Evolutionary conservation across 2,113 vertebrate species (phyloP).

Genomic region (Cynoglossus semilaevis): DNA sequence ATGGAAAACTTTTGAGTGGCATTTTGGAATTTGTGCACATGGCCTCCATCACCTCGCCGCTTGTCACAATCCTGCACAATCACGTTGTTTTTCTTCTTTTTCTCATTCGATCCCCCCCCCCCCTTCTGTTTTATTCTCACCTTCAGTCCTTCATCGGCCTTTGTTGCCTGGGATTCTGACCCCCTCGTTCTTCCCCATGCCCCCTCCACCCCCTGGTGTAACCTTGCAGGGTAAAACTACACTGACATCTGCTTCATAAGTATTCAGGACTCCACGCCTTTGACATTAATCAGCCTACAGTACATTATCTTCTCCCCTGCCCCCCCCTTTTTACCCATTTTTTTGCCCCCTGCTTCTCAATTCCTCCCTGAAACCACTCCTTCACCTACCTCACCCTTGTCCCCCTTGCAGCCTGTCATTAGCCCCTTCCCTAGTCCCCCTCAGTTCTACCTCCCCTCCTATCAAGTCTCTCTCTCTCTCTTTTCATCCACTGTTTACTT

Average conservation of each 20-base stretch:
- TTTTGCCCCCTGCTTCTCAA: slow-evolving; percentile 50
- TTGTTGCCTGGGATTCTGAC: slow-evolving; percentile 18
- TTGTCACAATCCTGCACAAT: slow-evolving; percentile 24
- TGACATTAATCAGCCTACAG: slow-evolving; percentile 76
- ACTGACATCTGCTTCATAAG: slow-evolving; percentile 76
- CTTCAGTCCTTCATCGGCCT: slow-evolving; percentile 32
- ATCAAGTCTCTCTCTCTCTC: slow-evolving; percentile 39
- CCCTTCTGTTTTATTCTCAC: slow-evolving; percentile 34
- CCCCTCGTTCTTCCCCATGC: slow-evolving; percentile 14
- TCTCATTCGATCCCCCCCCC: slow-evolving; percentile 30
- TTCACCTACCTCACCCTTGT: slow-evolving; percentile 45
- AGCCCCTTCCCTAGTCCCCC: slow-evolving; percentile 19
- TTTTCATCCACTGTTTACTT: slow-evolving; percentile 53
- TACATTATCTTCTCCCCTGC: slow-evolving; percentile 71
- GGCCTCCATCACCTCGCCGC: slow-evolving; percentile 31
- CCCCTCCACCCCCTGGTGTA: slow-evolving; percentile 55
- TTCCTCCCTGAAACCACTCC: slow-evolving; percentile 61
- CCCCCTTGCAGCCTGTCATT: slow-evolving; percentile 20
- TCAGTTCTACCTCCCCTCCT: slow-evolving; percentile 26
- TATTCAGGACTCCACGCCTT: slow-evolving; percentile 71
- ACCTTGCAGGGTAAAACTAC: slow-evolving; percentile 72
- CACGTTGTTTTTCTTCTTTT: slow-evolving; percentile 23
- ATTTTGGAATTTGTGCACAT: slow-evolving; percentile 32
- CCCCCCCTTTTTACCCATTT: slow-evolving; percentile 34
- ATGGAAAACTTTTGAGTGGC: slow-evolving; percentile 32